phyloP scores from a whole-genome alignment of 1,140 invertebrate genomes.

The Phocides pigmalion region DNA sequence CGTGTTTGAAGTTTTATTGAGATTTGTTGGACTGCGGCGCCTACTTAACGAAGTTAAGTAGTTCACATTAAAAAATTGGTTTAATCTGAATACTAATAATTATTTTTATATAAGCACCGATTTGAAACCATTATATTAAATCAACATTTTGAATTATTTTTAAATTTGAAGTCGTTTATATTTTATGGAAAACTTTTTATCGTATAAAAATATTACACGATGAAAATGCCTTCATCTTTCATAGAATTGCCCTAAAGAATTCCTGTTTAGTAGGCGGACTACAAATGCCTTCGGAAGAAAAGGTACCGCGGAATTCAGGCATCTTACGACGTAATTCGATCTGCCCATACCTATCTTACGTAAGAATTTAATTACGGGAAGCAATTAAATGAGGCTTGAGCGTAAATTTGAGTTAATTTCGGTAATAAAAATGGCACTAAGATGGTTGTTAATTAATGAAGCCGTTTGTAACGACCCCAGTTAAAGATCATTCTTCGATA shows the following conservation, averaged over 20 bases:
- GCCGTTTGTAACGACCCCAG: background rate
- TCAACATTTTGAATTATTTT: no score
- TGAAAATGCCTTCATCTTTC: background rate
- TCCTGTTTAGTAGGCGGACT: slow-evolving; percentile 10
- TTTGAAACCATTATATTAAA: no score
- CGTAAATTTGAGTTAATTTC: slow-evolving; percentile 22
- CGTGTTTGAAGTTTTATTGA: no score
- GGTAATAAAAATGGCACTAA: slow-evolving; percentile 9
- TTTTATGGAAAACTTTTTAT: no score
- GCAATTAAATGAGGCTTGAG: slow-evolving; percentile 15
- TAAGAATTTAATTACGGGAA: slow-evolving; percentile 25
- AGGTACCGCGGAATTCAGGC: slow-evolving; percentile 18
- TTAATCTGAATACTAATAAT: no score
- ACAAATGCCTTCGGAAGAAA: slow-evolving; percentile 18
- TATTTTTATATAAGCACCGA: no score
- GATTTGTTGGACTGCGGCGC: no score
- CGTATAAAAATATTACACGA: no score
- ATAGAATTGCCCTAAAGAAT: slow-evolving; percentile 13
- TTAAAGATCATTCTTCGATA: background rate
- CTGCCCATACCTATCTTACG: slow-evolving; percentile 10
- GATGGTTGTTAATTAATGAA: slow-evolving; percentile 6
- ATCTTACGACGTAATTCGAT: slow-evolving; percentile 27
- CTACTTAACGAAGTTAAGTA: no score
- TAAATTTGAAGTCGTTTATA: no score
- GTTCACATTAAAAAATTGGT: no score